Conservation (phyloP, 1,140 invertebrate genomes). For the Eriocheir sinensis region DNA sequence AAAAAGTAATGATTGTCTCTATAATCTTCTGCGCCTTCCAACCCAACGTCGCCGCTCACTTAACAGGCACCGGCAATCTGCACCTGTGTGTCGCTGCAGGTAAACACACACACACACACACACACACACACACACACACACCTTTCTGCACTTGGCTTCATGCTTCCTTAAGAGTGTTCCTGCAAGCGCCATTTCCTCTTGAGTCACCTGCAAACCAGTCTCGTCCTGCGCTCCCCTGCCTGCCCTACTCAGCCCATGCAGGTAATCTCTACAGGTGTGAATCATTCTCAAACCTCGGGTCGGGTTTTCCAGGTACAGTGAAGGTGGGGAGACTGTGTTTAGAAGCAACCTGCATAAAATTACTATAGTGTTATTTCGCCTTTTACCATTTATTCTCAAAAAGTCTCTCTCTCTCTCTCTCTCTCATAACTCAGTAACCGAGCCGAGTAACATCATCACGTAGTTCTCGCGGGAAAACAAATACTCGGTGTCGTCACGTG, state of each 20-base stretch:
- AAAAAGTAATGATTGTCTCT: too few relatives aligned
- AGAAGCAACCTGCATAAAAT: not conserved
- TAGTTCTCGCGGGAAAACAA: conserved; percentile 37
- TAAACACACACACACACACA: too few relatives aligned
- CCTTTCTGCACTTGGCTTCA: not conserved
- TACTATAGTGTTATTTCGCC: not conserved
- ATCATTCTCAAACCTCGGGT: not conserved
- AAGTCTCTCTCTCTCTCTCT: not conserved
- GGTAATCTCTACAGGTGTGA: conserved; percentile 23
- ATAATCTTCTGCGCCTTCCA: too few relatives aligned
- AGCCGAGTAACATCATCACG: not conserved
- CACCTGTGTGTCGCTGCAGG: not conserved
- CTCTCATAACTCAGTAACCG: conserved; percentile 23
- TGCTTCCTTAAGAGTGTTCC: not conserved
- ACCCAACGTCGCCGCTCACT: too few relatives aligned
- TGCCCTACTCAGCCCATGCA: not conserved
- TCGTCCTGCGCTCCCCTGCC: not conserved
- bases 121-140: too few relatives aligned
- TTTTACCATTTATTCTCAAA: not conserved
- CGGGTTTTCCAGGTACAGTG: not conserved
- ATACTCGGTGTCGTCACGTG: conserved; percentile 30
- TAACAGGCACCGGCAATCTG: not conserved
- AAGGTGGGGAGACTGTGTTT: not conserved
- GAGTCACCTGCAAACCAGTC: not conserved
- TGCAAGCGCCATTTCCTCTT: not conserved